Evolutionary conservation across 2,888 invertebrate species (phyloP).

Genomic region (Frankliniella fusca): DNA sequence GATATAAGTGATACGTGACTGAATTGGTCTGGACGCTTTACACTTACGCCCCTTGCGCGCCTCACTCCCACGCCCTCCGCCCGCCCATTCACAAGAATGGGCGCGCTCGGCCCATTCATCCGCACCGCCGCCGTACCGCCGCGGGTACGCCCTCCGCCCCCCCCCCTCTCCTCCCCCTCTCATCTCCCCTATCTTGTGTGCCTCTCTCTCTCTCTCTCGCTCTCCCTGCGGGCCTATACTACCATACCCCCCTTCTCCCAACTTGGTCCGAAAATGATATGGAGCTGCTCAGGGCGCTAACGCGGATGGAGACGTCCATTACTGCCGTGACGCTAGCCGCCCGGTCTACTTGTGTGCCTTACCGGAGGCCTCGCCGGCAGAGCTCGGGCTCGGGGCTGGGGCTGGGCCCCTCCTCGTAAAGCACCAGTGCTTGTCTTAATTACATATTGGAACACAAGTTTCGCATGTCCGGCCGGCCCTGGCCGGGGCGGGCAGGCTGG

Average conservation of each 20-base stretch:
- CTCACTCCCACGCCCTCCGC: neutral
- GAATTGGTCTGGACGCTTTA: conserved; percentile 12
- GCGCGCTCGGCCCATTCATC: neutral
- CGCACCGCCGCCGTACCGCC: neutral
- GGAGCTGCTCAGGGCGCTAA: neutral
- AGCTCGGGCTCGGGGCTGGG: too few species aligned
- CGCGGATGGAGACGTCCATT: too few species aligned
- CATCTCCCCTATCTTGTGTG: neutral
- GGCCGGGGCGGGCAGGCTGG: neutral
- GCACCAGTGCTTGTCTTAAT: conserved; percentile 12
- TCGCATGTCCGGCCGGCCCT: conserved; percentile 1
- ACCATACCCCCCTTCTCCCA: neutral
- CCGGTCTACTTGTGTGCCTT: neutral
- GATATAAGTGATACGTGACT: conserved; percentile 10
- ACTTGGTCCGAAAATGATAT: neutral
- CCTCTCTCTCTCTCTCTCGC: neutral
- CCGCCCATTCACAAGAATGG: neutral
- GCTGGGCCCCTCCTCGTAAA: neutral
- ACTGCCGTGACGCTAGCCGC: neutral
- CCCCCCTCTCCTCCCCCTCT: neutral
- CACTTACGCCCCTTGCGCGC: neutral
- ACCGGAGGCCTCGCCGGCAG: neutral
- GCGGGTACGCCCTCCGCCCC: neutral
- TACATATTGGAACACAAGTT: conserved; percentile 26
- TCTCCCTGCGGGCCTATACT: too few species aligned